Conservation (phyloP, 2,113 vertebrate species). For the Catharus bicknelli region DNA sequence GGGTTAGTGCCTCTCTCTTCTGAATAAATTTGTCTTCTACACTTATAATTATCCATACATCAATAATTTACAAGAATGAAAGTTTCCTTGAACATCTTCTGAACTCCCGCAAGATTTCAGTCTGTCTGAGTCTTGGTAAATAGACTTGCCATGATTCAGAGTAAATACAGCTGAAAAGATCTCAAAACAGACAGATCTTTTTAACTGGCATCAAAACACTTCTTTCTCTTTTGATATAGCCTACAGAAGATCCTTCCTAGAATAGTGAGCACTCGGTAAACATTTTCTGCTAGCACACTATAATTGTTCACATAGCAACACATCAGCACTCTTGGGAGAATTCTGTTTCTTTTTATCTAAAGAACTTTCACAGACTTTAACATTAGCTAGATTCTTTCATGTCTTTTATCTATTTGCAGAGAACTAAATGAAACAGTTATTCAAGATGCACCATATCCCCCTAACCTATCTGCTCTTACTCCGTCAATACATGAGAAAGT, state of each 20-base stretch:
- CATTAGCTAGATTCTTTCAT: conserved; percentile 36
- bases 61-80: background rate
- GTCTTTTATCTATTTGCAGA: conserved; percentile 46
- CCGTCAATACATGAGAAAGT: conserved; percentile 49
- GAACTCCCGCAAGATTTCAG: background rate
- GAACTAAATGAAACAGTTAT: conserved; percentile 51
- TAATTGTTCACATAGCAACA: conserved; percentile 63
- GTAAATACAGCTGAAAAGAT: background rate
- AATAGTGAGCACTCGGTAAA: conserved; percentile 7
- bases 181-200: conserved; percentile 21
- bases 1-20: background rate
- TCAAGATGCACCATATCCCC: conserved; percentile 23
- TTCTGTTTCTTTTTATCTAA: conserved; percentile 52
- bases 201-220: conserved; percentile 37
- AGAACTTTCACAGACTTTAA: conserved; percentile 47
- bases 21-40: background rate
- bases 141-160: background rate
- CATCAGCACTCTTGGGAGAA: conserved; percentile 38
- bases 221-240: conserved; percentile 14
- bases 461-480: conserved; percentile 35
- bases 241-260: conserved; percentile 39
- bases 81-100: background rate
- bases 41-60: background rate
- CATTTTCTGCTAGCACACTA: conserved; percentile 34
- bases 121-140: background rate